Percentiles rank a stretch among this genome's conserved stretches.
These are phyloP conservation scores for Sinocyclocheilus anshuiensis DNA, from an alignment of 2,113 vertebrate species.

Conservation along the genomic window DNA sequence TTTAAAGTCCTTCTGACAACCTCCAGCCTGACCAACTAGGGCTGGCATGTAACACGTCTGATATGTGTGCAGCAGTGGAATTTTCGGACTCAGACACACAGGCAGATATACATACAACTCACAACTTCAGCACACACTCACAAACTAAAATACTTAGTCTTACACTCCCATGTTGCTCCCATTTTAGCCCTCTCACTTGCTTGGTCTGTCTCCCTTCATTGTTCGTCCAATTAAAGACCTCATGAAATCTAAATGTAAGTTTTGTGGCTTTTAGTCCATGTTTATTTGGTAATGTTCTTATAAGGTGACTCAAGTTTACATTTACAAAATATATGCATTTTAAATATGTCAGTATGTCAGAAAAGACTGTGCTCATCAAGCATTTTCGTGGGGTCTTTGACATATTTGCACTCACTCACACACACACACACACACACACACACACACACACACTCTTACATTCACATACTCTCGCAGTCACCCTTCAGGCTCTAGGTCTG, in stretches of 20 bases:
- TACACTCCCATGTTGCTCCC: background rate
- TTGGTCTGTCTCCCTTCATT: background rate
- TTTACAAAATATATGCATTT: background rate
- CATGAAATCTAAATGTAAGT: background rate
- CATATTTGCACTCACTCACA: background rate
- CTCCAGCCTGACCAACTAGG: conserved; percentile 11
- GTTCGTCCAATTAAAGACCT: background rate
- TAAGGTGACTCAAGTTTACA: too few species aligned
- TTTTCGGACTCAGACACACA: background rate
- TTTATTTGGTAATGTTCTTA: background rate
- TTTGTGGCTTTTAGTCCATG: background rate
- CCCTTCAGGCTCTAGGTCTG: conserved; percentile 3
- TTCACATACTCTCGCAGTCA: too few species aligned
- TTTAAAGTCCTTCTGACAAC: conserved; percentile 9
- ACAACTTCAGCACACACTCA: background rate
- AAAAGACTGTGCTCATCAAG: too few species aligned
- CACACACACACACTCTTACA: too few species aligned
- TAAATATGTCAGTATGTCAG: background rate
- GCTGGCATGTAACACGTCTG: conserved; percentile 31
- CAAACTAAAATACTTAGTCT: background rate
- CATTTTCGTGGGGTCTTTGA: background rate
- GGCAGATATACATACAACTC: background rate
- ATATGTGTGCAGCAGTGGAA: background rate
- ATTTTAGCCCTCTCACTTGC: background rate
- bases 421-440: background rate